Evolutionary conservation across 2,113 vertebrate genomes (phyloP).

Genomic region (Psophia crepitans): DNA sequence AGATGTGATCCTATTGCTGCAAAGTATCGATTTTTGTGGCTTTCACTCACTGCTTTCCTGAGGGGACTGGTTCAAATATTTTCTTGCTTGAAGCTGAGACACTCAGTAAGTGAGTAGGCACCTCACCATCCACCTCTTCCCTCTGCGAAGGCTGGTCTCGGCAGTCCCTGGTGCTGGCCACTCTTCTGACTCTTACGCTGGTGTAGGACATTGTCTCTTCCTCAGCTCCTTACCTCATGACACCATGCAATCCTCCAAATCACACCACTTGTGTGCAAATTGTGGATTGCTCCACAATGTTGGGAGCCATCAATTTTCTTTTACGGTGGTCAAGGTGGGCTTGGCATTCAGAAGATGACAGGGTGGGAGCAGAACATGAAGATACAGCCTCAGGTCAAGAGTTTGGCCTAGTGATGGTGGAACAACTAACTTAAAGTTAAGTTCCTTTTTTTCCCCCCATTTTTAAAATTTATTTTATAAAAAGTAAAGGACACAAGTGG

Average conservation of each 20-base stretch:
- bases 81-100: background rate
- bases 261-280: background rate
- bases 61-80: background rate
- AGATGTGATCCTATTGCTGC: background rate
- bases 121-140: background rate
- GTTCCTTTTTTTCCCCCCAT: accelerated
- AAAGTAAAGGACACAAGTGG: background rate
- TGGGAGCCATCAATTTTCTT: background rate
- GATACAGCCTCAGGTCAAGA: background rate
- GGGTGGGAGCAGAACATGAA: background rate
- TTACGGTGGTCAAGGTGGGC: background rate
- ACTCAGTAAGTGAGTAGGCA: background rate
- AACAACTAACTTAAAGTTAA: background rate
- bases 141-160: background rate
- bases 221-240: background rate
- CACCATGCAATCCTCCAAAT: background rate
- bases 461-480: background rate
- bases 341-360: background rate
- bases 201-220: background rate
- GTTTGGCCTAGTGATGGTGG: background rate
- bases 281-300: background rate
- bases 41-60: background rate
- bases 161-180: background rate
- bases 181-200: background rate
- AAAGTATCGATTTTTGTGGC: background rate